Evolutionary conservation across 2,888 invertebrate species (phyloP), one percentile per base, ranked within the genome.

Genomic region (Epicampocera succincta): DNA sequence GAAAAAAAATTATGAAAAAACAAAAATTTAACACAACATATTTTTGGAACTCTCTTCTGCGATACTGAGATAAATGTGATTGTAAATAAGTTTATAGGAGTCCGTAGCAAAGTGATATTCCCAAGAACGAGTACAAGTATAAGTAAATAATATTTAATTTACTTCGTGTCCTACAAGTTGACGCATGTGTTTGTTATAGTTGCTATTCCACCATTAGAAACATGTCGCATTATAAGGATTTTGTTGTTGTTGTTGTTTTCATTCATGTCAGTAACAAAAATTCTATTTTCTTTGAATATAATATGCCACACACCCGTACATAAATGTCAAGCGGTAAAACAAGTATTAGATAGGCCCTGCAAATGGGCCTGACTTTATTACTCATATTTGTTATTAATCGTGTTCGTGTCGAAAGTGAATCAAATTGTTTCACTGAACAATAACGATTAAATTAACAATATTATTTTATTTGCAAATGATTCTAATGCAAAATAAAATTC

Each of bases 141-240:
- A 56, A 77, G 58, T 77, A 71, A 77, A 71, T 77, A 71, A 77
- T 71, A 77, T 71, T 77, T 65, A 65, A 77, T 71, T 65, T 77
- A 72, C 68, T 38, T 50, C 33, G 42, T n/a, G 5, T 13, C 1
- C 17, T 40, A n/a, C 19, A 17, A 40, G 17, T 25, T 29, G 1
- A 42, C 25, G 33, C 48, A 42, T 66, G 44, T 44, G 50, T 44
- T 1, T 21, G 44, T 21, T 13, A 29, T 29, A 19, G 50, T 60
- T n/a, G 52, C 11, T 50, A 46, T 50, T 44, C n/a, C 56, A 58
- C 40, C 29, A 50, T 42, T 25, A 19, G 38, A 60, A 65, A 66
- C 38, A 66, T 61, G 44, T 66, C 58, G 52, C 66, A 60, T 66
- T 60, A 66, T 73, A 73, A 17, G 3, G 6, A 6, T 29, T 29